Evolutionary conservation across 2,113 vertebrate species (phyloP).

Genomic region (Melanerpes formicivorus): DNA sequence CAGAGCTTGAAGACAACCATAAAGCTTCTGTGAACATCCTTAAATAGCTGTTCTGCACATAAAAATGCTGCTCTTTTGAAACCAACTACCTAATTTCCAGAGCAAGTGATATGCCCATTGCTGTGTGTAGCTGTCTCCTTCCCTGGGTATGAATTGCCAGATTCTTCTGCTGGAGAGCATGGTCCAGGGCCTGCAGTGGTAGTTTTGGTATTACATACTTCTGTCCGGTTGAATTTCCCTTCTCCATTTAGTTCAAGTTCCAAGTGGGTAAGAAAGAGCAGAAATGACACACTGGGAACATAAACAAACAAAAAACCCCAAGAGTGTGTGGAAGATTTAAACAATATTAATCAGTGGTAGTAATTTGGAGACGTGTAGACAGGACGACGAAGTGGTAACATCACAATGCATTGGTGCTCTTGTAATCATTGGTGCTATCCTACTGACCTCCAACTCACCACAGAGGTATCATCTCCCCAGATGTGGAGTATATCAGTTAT

Average conservation of each 20-base stretch:
- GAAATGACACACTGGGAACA: background rate
- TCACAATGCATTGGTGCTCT: background rate
- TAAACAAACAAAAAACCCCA: no score
- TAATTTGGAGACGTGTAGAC: background rate
- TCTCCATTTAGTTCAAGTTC: background rate
- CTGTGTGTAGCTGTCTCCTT: background rate
- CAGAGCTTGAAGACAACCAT: constrained; percentile 5
- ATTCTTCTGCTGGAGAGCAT: background rate
- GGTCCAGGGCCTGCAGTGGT: background rate
- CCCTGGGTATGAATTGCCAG: background rate
- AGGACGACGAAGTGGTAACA: background rate
- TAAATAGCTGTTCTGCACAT: constrained; percentile 32
- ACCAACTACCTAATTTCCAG: constrained; percentile 6
- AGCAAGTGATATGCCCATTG: background rate
- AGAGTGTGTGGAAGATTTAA: background rate
- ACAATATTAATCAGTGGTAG: background rate
- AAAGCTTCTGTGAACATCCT: constrained; percentile 26
- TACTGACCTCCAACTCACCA: background rate
- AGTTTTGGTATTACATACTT: background rate
- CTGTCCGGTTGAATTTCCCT: background rate
- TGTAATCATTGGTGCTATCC: background rate
- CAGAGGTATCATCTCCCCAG: background rate
- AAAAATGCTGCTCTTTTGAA: background rate
- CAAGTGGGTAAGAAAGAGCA: background rate
- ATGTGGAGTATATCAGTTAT: background rate